A percentile compares a stretch with the other conserved stretches of the same genome.
phyloP scores from a whole-genome alignment of 2,113 vertebrate species.

The Coreoperca whiteheadi region DNA sequence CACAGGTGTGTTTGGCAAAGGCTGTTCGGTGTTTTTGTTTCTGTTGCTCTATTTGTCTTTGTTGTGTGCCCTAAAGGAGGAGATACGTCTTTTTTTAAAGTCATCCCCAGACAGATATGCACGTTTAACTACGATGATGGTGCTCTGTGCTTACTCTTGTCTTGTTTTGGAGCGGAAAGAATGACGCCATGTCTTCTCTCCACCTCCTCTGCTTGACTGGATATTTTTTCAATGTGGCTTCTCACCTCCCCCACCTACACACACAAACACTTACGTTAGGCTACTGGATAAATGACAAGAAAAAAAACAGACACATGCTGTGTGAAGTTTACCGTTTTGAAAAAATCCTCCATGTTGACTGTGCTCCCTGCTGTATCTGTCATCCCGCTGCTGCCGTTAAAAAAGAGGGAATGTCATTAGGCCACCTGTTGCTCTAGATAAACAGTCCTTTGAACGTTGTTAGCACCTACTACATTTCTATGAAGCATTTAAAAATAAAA shows the following conservation, averaged over 20 bases:
- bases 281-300: neutral
- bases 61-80: neutral
- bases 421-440: neutral
- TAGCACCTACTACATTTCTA: neutral
- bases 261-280: constrained; percentile 3
- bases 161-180: constrained; percentile 89
- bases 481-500: neutral
- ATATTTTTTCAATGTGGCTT: constrained; percentile 86
- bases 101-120: neutral
- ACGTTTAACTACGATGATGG: neutral
- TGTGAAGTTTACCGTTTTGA: constrained; percentile 86
- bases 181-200: constrained; percentile 90
- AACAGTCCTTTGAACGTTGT: neutral
- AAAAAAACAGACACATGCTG: neutral
- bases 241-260: constrained; percentile 90
- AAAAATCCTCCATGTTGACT: constrained; percentile 91
- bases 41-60: constrained; percentile 16
- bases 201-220: constrained; percentile 88
- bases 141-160: constrained; percentile 86
- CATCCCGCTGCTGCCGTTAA: constrained; percentile 63
- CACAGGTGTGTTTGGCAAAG: constrained; percentile 44
- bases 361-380: constrained; percentile 81
- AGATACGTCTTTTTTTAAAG: neutral
- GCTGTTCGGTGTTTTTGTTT: neutral
- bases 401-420: neutral